phyloP scores from a whole-genome alignment of 2,113 vertebrate species.

The Terrapene triunguis region DNA sequence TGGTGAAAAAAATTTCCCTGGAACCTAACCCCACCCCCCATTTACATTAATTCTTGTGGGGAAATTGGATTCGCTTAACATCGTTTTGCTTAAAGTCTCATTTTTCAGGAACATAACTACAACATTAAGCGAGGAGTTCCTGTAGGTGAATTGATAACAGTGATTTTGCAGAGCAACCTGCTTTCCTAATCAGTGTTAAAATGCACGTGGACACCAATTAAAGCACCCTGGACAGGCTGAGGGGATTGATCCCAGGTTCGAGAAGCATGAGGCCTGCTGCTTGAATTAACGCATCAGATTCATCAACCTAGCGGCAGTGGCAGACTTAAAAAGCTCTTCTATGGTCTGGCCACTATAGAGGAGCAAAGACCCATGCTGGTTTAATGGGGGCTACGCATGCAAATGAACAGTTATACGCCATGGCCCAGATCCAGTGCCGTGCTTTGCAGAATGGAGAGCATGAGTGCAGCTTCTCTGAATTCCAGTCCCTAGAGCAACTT shows the following conservation, averaged over 20 bases:
- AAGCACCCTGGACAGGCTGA: not conserved
- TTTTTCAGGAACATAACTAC: too few relatives aligned
- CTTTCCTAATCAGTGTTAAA: not conserved
- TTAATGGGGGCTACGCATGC: not conserved
- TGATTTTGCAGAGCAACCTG: not conserved
- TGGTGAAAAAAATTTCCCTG: too few relatives aligned
- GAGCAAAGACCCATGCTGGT: not conserved
- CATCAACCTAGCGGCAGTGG: constrained; percentile 66
- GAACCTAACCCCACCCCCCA: too few relatives aligned
- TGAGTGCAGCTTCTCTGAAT: not conserved
- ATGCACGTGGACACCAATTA: not conserved
- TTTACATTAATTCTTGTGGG: too few relatives aligned
- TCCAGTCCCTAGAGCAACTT: not conserved
- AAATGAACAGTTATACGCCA: not conserved
- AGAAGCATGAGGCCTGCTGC: not conserved
- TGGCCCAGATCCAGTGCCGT: not conserved
- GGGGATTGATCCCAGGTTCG: constrained; percentile 47
- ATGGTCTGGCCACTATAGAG: not conserved
- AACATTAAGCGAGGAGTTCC: too few relatives aligned
- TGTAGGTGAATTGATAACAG: not conserved
- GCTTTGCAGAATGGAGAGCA: not conserved
- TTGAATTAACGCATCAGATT: not conserved
- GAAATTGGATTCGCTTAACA: too few relatives aligned
- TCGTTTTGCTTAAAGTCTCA: too few relatives aligned
- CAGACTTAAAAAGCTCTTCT: constrained; percentile 29